Evolutionary conservation across 2,797 vertebrate species (phyloP).

Genomic region (Tokudaia tokunoshimensis): DNA sequence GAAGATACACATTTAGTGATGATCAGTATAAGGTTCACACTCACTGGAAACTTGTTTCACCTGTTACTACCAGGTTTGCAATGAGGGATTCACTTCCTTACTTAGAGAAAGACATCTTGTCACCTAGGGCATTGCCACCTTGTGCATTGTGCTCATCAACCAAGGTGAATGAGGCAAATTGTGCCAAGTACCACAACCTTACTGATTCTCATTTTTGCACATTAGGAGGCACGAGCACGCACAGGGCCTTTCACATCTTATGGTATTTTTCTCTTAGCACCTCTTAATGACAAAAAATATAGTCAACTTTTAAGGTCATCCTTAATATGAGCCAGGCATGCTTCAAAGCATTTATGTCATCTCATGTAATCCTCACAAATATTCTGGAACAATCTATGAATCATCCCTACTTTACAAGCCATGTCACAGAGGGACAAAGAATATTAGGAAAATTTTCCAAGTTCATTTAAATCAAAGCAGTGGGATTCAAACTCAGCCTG

Average conservation of each 20-base stretch:
- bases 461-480: not conserved
- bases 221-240: not conserved
- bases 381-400: constrained; percentile 26
- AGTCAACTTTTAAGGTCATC: constrained; percentile 22
- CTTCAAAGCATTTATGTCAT: constrained; percentile 8
- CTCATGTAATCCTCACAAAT: constrained; percentile 21
- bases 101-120: not conserved
- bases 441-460: constrained; percentile 27
- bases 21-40: not conserved
- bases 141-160: not conserved
- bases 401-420: not conserved
- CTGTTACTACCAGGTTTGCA: not conserved
- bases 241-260: not conserved
- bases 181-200: not conserved
- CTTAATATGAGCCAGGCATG: not conserved
- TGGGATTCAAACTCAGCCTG: not conserved
- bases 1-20: constrained; percentile 36
- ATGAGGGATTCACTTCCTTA: not conserved
- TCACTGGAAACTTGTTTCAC: not conserved
- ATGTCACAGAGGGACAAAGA: not conserved
- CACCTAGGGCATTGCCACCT: not conserved
- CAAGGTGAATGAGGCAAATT: not conserved
- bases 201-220: not conserved
- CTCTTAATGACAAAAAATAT: not conserved
- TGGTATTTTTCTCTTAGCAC: not conserved